These are phyloP conservation scores for Echinometra lucunter DNA, from an alignment of 53 echinoderm and acorn worm species.

Conservation along the genomic window DNA sequence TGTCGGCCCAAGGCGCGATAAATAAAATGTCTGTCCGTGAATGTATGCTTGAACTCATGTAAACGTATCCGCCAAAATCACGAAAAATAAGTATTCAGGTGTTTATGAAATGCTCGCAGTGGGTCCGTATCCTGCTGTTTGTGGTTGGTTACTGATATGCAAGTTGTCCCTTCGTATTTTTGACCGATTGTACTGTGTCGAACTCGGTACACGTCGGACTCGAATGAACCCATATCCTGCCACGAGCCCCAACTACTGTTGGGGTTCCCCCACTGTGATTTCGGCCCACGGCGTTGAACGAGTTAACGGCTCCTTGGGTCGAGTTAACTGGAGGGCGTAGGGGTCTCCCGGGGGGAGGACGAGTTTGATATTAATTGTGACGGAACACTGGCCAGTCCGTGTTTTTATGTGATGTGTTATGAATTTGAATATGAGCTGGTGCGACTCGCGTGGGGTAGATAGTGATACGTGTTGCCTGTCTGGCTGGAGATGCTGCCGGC, in stretches of 20 bases:
- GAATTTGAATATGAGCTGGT: conserved; percentile 41
- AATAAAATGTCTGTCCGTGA: conserved; percentile 50
- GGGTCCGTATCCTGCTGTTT: conserved; percentile 49
- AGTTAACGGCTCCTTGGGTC: not conserved
- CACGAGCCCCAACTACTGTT: not conserved
- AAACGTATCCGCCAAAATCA: conserved; percentile 25
- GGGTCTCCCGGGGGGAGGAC: not conserved
- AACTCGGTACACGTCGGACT: not conserved
- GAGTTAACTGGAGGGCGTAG: conserved; percentile 1
- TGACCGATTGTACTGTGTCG: not conserved
- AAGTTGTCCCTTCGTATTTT: not conserved
- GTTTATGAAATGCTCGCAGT: conserved; percentile 25
- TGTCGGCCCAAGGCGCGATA: not conserved
- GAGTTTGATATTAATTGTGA: conserved; percentile 55
- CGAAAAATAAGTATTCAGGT: conserved; percentile 11
- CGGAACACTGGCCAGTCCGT: conserved; percentile 10
- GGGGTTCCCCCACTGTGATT: not conserved
- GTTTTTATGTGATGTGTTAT: conserved; percentile 3
- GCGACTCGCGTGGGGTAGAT: conserved; percentile 42
- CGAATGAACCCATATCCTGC: not conserved
- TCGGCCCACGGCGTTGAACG: not conserved
- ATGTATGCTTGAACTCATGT: conserved; percentile 32
- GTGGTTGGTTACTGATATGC: conserved; percentile 28
- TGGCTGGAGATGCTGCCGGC: conserved; percentile 11
- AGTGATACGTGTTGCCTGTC: conserved; percentile 14